Base-by-base conservation (phyloP, 2,113 vertebrate genomes). In the Nettapus auritus region DNA sequence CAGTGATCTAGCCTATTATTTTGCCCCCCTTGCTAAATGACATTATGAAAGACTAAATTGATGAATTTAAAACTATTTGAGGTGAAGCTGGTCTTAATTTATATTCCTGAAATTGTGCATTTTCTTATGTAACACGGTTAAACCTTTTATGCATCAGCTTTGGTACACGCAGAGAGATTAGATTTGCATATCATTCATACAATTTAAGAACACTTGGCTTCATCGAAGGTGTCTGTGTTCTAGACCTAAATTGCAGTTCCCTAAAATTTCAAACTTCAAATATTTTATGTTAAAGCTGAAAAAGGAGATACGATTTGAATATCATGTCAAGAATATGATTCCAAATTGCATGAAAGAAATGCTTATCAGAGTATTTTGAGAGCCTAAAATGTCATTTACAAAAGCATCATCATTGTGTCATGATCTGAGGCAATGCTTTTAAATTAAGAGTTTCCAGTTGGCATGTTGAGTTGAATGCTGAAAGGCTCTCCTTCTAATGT, bases 261-360 rank as follows among this genome's bases (percentile, higher is more conserved):
- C 48, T 83, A 71, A 80, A 94, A 48, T 42, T 67, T 62, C 85
- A 64, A 36, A 48, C 40, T 67, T 62, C 86, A 70, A 36, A 74
- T 31, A 15, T 44, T 74, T 80, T 80, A 60, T 34, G 9, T 8
- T 19, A 56, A 94, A 96, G 92, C 89, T 94, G 77, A 95, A 83
- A 57, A 22, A 73, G 46, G 46, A 22, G 22, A 48, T 48, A 48
- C 11, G 46, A 48, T 48, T 22, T 21, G 20, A 48, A 22, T 48
- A 48, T 48, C 46, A 48, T 22, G 20, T 48, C 20, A 22, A 48
- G 46, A 48, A 48, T 40, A 23, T 22, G 11, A 59, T 84, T 82
- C 42, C 67, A 88, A 40, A 68, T 53, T 56, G 40, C 52, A 17
- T 28, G 53, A 53, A 63, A 64, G 76, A 44, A 85, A 46, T 26